Conservation (phyloP, 2,113 vertebrate genomes). For the Megaceryle maxima region DNA sequence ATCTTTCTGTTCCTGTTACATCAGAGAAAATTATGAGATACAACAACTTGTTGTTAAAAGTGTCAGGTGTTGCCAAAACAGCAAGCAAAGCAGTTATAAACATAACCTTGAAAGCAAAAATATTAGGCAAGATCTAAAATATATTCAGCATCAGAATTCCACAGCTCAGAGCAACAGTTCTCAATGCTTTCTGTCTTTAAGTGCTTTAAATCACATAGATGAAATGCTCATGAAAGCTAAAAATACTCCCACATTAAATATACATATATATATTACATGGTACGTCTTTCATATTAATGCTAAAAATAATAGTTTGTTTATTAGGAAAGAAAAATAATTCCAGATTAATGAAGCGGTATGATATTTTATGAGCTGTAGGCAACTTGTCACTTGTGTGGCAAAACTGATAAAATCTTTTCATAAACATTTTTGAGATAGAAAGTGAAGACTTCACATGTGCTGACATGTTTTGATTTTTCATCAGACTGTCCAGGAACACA, state of each 20-base stretch:
- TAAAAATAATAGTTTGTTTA: background rate
- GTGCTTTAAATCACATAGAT: background rate
- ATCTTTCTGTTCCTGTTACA: conserved; percentile 32
- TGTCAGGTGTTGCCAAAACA: conserved; percentile 8
- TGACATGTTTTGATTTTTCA: background rate
- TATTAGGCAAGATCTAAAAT: background rate
- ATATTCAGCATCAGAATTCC: background rate
- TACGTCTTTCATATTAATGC: background rate
- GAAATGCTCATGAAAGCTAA: background rate
- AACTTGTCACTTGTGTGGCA: background rate
- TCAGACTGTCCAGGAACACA: background rate
- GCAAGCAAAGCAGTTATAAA: background rate
- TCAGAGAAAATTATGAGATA: background rate
- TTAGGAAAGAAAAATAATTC: background rate
- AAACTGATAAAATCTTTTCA: background rate
- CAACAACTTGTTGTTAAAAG: background rate
- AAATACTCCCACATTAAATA: background rate
- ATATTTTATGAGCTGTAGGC: background rate
- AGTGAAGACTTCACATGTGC: background rate
- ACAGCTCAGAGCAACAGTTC: background rate
- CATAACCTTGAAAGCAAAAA: background rate
- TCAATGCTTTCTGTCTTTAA: background rate
- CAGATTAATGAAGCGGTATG: background rate
- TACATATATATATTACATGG: background rate
- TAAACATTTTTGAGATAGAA: background rate